phyloP scores from a whole-genome alignment of 2,113 vertebrate species.

The Helogale parvula region DNA sequence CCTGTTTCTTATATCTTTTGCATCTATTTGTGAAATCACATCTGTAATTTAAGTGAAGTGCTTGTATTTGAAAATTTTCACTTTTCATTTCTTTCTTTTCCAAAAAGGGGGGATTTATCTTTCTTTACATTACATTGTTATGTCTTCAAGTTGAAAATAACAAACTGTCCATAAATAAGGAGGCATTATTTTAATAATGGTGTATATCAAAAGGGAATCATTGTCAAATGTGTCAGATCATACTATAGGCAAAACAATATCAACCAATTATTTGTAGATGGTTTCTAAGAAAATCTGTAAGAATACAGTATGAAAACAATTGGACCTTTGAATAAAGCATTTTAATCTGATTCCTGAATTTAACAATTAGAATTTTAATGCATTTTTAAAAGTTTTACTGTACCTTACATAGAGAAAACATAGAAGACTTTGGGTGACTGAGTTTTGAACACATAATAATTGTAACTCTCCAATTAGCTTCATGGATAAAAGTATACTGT shows the following conservation, averaged over 20 bases:
- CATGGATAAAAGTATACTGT: neutral
- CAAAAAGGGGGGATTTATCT: neutral
- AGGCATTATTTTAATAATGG: neutral
- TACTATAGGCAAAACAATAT: neutral
- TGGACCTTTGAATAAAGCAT: neutral
- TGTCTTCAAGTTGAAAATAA: constrained; percentile 6
- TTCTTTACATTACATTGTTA: neutral
- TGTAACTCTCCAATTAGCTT: neutral
- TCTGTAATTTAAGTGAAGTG: neutral
- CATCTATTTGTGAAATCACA: neutral
- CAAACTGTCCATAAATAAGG: neutral
- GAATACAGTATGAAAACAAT: neutral
- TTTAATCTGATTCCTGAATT: neutral
- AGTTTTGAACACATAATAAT: neutral
- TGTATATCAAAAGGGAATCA: neutral
- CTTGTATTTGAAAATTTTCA: neutral
- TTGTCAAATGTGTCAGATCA: neutral
- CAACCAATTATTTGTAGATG: neutral
- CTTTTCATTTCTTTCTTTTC: neutral
- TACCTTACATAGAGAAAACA: neutral
- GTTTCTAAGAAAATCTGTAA: neutral
- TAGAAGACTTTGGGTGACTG: neutral
- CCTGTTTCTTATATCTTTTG: neutral
- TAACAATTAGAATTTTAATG: neutral
- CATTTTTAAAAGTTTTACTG: neutral